Conservation (phyloP, 2,888 invertebrate genomes). For the Lasius fuliginosus region DNA sequence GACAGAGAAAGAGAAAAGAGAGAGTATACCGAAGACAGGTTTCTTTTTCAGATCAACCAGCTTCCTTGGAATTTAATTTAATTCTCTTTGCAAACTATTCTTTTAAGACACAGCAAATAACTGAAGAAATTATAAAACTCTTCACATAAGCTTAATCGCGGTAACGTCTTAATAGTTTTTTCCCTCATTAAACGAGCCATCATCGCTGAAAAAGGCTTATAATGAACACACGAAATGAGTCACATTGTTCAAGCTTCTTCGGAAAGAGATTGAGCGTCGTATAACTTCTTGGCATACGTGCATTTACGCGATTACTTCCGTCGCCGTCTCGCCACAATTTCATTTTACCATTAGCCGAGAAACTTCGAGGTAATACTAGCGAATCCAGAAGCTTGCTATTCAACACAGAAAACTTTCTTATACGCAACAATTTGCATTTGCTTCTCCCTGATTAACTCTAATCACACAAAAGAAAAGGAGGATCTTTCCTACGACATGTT, state of each 20-base stretch:
- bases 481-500: not conserved
- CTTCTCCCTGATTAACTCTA: not conserved
- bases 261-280: not conserved
- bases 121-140: not conserved
- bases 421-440: constrained; percentile 6
- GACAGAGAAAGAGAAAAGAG: no score
- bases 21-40: no score
- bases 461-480: not conserved
- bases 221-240: constrained; percentile 9
- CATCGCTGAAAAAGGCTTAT: not conserved
- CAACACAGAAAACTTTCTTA: not conserved
- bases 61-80: no score
- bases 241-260: not conserved
- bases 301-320: constrained; percentile 6
- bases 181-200: no score
- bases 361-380: not conserved
- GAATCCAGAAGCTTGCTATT: constrained; percentile 6
- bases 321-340: constrained; percentile 1
- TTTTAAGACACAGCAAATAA: no score
- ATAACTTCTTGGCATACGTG: not conserved
- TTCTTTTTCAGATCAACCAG: no score
- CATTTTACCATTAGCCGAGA: constrained; percentile 31
- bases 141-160: no score
- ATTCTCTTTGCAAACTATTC: no score
- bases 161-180: no score